Conservation (phyloP, 2,888 invertebrate species). For the Melolontha melolontha region DNA sequence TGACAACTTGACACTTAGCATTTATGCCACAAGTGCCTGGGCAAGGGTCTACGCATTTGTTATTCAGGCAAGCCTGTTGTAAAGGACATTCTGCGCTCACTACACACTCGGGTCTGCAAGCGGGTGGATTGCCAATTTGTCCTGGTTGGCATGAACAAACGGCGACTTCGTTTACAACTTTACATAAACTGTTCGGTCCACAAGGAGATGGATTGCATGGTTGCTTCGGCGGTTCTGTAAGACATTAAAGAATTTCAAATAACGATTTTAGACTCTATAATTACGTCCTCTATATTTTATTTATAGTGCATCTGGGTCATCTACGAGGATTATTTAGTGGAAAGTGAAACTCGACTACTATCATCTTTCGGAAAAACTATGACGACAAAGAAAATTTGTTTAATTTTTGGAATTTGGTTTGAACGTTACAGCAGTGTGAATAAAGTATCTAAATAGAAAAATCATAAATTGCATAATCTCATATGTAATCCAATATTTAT, state of each 20-base stretch:
- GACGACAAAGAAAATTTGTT: too few relatives aligned
- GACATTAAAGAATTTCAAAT: background rate
- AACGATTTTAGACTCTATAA: too few relatives aligned
- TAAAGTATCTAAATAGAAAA: too few relatives aligned
- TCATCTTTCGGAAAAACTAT: too few relatives aligned
- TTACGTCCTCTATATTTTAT: too few relatives aligned
- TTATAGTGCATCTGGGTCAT: too few relatives aligned
- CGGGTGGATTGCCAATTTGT: constrained; percentile 80
- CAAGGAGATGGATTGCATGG: constrained; percentile 81
- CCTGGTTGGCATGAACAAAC: constrained; percentile 78
- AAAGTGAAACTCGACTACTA: constrained; percentile 11
- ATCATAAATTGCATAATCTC: too few relatives aligned
- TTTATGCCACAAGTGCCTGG: constrained; percentile 81
- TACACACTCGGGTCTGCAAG: constrained; percentile 83
- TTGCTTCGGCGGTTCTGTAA: constrained; percentile 65
- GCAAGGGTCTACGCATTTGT: constrained; percentile 86
- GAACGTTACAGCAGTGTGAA: too few relatives aligned
- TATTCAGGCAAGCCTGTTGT: constrained; percentile 83
- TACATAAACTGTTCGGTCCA: constrained; percentile 77
- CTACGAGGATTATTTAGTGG: constrained; percentile 13
- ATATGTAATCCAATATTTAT: too few relatives aligned
- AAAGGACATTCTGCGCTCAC: constrained; percentile 83
- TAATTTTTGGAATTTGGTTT: too few relatives aligned
- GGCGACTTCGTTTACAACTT: constrained; percentile 69
- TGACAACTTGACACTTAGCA: constrained; percentile 82